Conservation (phyloP, 2,113 vertebrate genomes). For the Tetrax tetrax region DNA sequence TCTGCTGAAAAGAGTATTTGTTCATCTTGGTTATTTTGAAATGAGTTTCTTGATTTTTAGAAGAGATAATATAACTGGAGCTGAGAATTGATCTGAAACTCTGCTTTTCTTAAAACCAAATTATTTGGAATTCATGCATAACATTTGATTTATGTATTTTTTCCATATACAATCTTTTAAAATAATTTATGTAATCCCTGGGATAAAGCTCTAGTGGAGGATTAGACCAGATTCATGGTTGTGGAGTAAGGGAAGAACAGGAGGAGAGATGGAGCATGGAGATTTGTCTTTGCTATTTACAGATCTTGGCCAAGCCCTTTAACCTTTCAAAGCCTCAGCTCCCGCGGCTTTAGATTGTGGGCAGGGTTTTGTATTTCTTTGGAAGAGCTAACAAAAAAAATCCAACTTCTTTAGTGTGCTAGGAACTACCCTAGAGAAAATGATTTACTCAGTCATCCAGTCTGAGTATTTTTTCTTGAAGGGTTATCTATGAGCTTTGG, state of each 20-base stretch:
- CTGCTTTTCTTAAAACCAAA: not conserved
- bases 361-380: not conserved
- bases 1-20: not conserved
- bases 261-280: not conserved
- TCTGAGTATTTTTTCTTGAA: not conserved
- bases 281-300: conserved; percentile 33
- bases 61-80: not conserved
- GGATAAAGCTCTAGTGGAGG: not conserved
- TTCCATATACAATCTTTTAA: not conserved
- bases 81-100: not conserved
- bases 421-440: not conserved
- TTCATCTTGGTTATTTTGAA: conserved; percentile 10
- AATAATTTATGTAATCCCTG: conserved; percentile 15
- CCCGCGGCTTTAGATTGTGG: not conserved
- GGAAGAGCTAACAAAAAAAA: not conserved
- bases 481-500: not conserved
- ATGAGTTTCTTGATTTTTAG: not conserved
- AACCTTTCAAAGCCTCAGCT: not conserved
- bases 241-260: not conserved
- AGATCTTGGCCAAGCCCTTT: not conserved
- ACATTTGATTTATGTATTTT: not conserved
- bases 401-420: not conserved
- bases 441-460: not conserved
- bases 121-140: not conserved
- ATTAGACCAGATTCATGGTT: not conserved